Base-by-base conservation (phyloP, 1,140 invertebrate genomes). In the Micrasema longulum region DNA sequence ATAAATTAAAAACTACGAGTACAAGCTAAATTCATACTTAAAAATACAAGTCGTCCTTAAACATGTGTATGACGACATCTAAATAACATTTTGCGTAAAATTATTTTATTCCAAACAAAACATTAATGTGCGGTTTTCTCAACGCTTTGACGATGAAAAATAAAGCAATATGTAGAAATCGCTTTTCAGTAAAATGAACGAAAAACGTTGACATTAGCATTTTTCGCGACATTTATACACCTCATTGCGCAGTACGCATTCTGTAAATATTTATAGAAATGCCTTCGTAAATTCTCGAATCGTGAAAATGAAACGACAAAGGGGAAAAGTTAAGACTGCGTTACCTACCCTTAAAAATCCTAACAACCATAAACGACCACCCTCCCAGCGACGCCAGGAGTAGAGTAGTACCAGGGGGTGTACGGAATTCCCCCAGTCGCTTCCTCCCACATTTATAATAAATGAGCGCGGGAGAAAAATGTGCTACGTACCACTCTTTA, bases 271-370 rank as follows among this genome's bases (percentile, higher is more conserved):
- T 75, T 75, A 75, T 75, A 72, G 69, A 48, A 75, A 75, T 72
- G 63, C 66, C 52, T 66, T 62, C 65, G 74, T 75, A 75, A 75
- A 75, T 75, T 75, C 74, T 72, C 63, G 70, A 72, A 69, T 75
- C 74, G 70, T 50, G 74, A 75, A 75, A 75, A 75, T 75, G 74
- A 75, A 75, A 75, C 74, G 74, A 75, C 71, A 75, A 75, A 75
- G 74, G 74, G 73, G 70, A 69, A 75, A 75, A 75, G 74, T 75
- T 75, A 75, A 75, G 74, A 69, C 70, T 69, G 60, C 73, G 41
- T 22, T 41, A 62, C 67, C 65, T 55, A 67, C 72, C 73, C 63
- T 72, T 71, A 72, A 76, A 76, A 76, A 76, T 76, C 74, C 74
- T 69, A 71, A 76, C 74, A 73, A 65, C 74, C 71, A 71, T 76